These are phyloP conservation scores for Zoanthus gigantus DNA, from an alignment of 92 coral and sea anemone species.

Conservation along the genomic window DNA sequence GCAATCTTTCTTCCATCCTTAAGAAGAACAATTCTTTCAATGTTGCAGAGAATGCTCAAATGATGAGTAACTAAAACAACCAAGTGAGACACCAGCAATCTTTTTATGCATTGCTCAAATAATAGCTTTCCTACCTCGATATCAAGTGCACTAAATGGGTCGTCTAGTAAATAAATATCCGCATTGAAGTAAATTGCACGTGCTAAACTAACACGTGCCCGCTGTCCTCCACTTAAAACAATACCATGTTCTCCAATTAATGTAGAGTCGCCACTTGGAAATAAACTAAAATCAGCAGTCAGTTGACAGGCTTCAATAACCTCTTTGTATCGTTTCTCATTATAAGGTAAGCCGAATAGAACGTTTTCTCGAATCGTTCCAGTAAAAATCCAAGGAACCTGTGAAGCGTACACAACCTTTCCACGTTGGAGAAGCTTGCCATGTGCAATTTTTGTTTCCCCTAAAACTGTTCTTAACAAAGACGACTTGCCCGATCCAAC, in stretches of 20 bases:
- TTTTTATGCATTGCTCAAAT: constrained; percentile 27
- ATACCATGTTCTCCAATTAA: constrained; percentile 44
- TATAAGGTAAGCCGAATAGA: constrained; percentile 30
- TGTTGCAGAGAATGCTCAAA: constrained; percentile 17
- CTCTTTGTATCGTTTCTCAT: constrained; percentile 27
- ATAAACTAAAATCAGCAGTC: constrained; percentile 14
- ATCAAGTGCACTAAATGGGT: constrained; percentile 40
- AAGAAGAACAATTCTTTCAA: constrained; percentile 30
- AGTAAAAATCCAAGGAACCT: constrained; percentile 44
- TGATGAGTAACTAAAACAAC: constrained; percentile 39
- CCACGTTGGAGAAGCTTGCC: constrained; percentile 29
- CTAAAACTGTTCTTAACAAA: constrained; percentile 26
- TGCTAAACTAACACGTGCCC: constrained; percentile 45
- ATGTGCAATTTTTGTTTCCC: constrained; percentile 27
- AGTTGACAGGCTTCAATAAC: constrained; percentile 36
- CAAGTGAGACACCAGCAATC: constrained; percentile 12
- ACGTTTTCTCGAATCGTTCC: constrained; percentile 43
- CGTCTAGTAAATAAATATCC: constrained; percentile 31
- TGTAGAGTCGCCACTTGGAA: constrained; percentile 24
- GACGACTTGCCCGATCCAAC: constrained; percentile 47
- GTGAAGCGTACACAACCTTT: constrained; percentile 25
- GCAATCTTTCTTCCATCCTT: constrained; percentile 39
- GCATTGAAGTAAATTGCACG: constrained; percentile 38
- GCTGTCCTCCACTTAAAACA: constrained; percentile 43
- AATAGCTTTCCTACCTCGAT: constrained; percentile 25